Base-by-base conservation (phyloP, 1,140 invertebrate species). In the Panulirus ornatus region DNA sequence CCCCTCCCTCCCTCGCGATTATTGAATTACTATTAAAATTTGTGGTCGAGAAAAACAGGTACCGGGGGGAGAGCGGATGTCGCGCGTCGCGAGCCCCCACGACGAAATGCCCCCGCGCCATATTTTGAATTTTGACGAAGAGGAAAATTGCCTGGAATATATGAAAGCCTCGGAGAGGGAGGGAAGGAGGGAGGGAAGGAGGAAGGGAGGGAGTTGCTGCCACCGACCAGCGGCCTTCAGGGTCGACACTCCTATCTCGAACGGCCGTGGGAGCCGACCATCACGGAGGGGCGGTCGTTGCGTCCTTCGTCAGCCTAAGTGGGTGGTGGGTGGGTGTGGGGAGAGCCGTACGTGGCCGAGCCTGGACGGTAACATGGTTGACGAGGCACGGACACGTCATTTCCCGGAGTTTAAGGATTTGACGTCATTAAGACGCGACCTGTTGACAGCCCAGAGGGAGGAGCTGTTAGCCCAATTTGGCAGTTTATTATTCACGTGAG, bases 11-110 rank as follows among this genome's bases (percentile, higher is more conserved):
- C n/a, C n/a, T 66, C 78, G 47, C 40, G 86, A 88, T 88, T 88
- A 88, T 88, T 88, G 86, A 88, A 88, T 88, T 88, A 88, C 86
- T 81, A 88, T 88, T 88, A 88, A 88, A 88, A 88, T 88, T 81
- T 88, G 86, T 88, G 58, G 86, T 30, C 14, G 75, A 47, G 78
- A 88, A 88, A 88, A 88, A 79, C 76, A 81, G 76, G 63, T 78
- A 63, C 63, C 78, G 30, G n/a, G 86, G 86, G n/a, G 86, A 78
- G 86, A 76, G 36, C 76, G 78, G 86, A 88, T 78, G 86, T 88
- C 76, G 70, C 76, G 70, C 30, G 75, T 78, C 11, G 38, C 42
- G 44, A 27, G 75, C 38, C 9, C n/a, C 40, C 40, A 38, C 5
- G 40, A 38, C 44, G 71, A 86, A 86, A 86, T 78, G 84, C 51